Evolutionary conservation across 2,888 invertebrate genomes (phyloP).

Genomic region (Tridacna crocea): DNA sequence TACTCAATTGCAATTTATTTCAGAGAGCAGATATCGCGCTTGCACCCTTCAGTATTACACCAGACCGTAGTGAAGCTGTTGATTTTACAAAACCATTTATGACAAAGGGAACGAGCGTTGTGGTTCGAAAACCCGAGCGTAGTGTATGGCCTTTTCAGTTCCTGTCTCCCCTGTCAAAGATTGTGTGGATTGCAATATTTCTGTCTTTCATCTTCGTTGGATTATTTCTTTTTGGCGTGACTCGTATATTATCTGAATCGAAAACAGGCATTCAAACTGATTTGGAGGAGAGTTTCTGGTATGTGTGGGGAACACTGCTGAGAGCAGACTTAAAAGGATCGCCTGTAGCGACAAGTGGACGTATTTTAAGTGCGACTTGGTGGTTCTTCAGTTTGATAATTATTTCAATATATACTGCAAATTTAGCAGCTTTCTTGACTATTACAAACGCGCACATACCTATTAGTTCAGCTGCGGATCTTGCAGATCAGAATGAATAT

Average conservation of each 20-base stretch:
- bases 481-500: constrained; percentile 74
- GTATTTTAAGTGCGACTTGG: constrained; percentile 78
- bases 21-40: constrained; percentile 98
- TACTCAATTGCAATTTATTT: constrained; percentile 57
- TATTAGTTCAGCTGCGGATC: constrained; percentile 75
- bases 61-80: constrained; percentile 95
- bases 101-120: constrained; percentile 97
- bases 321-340: constrained; percentile 75
- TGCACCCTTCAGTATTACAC: constrained; percentile 96
- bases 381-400: constrained; percentile 81
- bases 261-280: constrained; percentile 66
- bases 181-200: constrained; percentile 87
- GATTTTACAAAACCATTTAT: constrained; percentile 99
- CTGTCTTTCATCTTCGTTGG: constrained; percentile 76
- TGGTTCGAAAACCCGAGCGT: constrained; percentile 95
- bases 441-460: constrained; percentile 75
- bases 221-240: constrained; percentile 77
- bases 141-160: constrained; percentile 97
- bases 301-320: constrained; percentile 80
- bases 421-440: constrained; percentile 80
- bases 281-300: constrained; percentile 80
- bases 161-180: constrained; percentile 95
- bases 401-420: constrained; percentile 80
- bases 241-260: constrained; percentile 74
- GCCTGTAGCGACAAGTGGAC: constrained; percentile 75